Conservation (phyloP, 1,140 invertebrate species). For the Bombyx mori region DNA sequence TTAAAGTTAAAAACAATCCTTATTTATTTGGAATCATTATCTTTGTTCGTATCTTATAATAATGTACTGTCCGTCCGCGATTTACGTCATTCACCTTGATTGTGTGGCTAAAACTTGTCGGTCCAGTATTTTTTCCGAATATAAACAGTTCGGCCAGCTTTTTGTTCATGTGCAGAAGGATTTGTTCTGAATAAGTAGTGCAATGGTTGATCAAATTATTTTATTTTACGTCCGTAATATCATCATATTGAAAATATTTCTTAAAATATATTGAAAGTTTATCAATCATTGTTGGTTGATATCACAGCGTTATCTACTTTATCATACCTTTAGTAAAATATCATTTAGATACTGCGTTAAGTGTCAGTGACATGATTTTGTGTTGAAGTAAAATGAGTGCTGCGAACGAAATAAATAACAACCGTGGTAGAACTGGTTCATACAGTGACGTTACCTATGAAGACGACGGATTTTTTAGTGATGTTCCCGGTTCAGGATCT, state of each 20-base stretch:
- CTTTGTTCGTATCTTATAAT: slow-evolving; percentile 7
- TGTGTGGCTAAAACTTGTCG: slow-evolving; percentile 42
- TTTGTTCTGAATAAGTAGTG: slow-evolving; percentile 13
- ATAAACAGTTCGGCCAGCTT: slow-evolving; percentile 47
- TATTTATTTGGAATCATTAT: too few species aligned
- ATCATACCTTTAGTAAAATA: slow-evolving; percentile 27
- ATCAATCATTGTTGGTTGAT: slow-evolving; percentile 37
- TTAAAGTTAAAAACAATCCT: neutral
- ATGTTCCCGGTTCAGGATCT: slow-evolving; percentile 32
- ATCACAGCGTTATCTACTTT: slow-evolving; percentile 33
- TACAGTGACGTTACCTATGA: slow-evolving; percentile 23
- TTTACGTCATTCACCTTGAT: slow-evolving; percentile 47
- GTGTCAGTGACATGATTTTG: slow-evolving; percentile 25
- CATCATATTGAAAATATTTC: too few species aligned
- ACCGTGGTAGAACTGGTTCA: slow-evolving; percentile 8
- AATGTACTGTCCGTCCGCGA: slow-evolving; percentile 11
- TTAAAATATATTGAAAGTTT: too few species aligned
- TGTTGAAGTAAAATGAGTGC: slow-evolving; percentile 30
- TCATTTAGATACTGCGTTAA: slow-evolving; percentile 25
- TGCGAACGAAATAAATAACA: slow-evolving; percentile 13
- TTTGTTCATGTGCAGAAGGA: slow-evolving; percentile 25
- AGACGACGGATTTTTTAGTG: slow-evolving; percentile 44
- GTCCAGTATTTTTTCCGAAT: slow-evolving; percentile 52
- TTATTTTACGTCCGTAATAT: slow-evolving; percentile 3
- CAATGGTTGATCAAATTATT: slow-evolving; percentile 5